These are phyloP conservation scores for Graptemys geographica DNA, from an alignment of 2,797 vertebrate genomes.

Conservation along the genomic window DNA sequence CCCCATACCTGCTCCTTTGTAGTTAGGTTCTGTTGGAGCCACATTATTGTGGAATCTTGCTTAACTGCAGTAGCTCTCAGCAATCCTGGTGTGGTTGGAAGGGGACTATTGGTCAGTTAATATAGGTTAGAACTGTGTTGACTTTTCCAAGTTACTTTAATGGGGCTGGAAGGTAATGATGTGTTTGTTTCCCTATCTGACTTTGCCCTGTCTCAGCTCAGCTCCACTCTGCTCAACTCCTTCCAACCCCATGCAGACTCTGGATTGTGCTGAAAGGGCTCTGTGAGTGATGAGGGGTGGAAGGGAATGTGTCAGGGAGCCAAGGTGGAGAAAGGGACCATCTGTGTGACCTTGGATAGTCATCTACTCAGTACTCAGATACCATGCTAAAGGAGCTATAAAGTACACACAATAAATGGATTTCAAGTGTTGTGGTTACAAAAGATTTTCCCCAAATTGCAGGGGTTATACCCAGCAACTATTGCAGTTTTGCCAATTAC, in stretches of 20 bases:
- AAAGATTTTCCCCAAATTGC: background rate
- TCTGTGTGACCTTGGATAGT: background rate
- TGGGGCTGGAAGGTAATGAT: background rate
- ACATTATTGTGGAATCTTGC: background rate
- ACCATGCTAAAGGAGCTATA: background rate
- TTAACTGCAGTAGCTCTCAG: background rate
- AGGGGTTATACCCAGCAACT: background rate
- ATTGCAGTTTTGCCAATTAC: background rate
- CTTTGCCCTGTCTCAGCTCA: background rate
- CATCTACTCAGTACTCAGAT: background rate
- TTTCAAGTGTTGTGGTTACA: background rate
- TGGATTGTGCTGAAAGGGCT: background rate
- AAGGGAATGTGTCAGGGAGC: background rate
- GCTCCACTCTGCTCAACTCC: background rate
- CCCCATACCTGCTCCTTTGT: background rate
- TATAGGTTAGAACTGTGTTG: background rate
- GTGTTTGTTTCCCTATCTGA: background rate
- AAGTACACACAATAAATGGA: background rate
- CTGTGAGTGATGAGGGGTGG: background rate
- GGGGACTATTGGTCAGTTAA: no score
- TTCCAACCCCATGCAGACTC: background rate
- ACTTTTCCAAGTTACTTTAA: background rate
- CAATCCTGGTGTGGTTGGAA: background rate
- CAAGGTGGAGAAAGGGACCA: background rate
- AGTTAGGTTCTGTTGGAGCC: background rate